Conservation (phyloP, 2,113 vertebrate species). For the Craseonycteris thonglongyai region DNA sequence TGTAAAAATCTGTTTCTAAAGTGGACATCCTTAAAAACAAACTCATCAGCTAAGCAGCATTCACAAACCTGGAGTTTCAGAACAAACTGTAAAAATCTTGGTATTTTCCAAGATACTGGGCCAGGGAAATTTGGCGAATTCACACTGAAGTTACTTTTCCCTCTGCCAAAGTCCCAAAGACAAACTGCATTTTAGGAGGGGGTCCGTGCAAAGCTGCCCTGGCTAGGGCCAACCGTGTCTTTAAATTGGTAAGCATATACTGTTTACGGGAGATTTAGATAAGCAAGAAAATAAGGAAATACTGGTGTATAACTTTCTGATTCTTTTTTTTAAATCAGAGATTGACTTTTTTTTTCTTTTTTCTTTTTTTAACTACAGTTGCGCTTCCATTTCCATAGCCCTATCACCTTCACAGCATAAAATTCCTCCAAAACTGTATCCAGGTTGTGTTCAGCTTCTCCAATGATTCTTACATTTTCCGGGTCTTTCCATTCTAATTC, state of each 20-base stretch:
- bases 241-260: neutral
- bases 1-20: neutral
- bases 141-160: neutral
- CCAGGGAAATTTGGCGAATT: neutral
- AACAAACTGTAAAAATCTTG: slow-evolving; percentile 19
- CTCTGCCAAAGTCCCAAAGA: neutral
- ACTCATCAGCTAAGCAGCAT: neutral
- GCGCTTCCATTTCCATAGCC: neutral
- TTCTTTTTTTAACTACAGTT: neutral
- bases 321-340: neutral
- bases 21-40: slow-evolving; percentile 32
- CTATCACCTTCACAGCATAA: neutral
- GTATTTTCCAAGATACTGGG: neutral
- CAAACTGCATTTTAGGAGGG: neutral
- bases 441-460: neutral
- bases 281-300: neutral
- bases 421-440: neutral
- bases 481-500: slow-evolving; percentile 1
- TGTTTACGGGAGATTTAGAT: neutral
- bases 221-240: neutral
- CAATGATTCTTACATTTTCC: neutral
- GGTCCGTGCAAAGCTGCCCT: neutral
- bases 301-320: neutral
- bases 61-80: slow-evolving; percentile 1
- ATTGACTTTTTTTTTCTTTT: neutral